These are phyloP conservation scores for Uloborus diversus DNA, from an alignment of 1,140 invertebrate species.

Conservation along the genomic window DNA sequence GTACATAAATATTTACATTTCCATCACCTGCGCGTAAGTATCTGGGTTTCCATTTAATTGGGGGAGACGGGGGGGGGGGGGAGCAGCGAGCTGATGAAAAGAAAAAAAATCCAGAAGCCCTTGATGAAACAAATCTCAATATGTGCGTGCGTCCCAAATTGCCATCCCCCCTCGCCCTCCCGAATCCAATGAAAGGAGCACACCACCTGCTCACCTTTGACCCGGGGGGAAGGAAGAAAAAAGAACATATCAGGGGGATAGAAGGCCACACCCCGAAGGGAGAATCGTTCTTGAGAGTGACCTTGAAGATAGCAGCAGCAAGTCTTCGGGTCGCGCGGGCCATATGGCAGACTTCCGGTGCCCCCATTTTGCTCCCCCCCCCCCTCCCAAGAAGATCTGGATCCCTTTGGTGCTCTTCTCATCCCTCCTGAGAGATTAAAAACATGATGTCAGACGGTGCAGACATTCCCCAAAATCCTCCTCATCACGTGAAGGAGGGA, in stretches of 20 bases:
- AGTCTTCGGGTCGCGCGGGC: slow-evolving; percentile 3
- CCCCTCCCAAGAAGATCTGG: background rate
- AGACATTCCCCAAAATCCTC: too few relatives aligned
- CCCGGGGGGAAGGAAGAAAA: background rate
- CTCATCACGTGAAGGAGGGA: too few relatives aligned
- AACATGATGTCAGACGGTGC: too few relatives aligned
- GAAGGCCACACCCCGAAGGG: slow-evolving; percentile 26
- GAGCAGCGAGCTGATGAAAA: background rate
- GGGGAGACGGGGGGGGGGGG: too few relatives aligned
- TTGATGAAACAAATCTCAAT: background rate
- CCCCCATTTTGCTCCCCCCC: background rate
- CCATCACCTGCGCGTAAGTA: too few relatives aligned
- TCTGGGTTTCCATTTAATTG: too few relatives aligned
- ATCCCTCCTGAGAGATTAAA: too few relatives aligned
- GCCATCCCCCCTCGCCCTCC: background rate
- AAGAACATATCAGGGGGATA: background rate
- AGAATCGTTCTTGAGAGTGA: slow-evolving; percentile 15
- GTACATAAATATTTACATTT: too few relatives aligned
- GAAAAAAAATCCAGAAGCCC: background rate
- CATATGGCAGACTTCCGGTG: slow-evolving; percentile 40
- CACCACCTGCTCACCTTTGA: slow-evolving; percentile 44
- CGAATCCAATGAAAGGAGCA: background rate
- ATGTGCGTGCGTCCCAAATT: background rate
- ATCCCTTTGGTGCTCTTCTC: background rate
- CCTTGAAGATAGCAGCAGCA: slow-evolving; percentile 15